Evolutionary conservation across 2,797 vertebrate species (phyloP).

Genomic region (Xenopus petersii): DNA sequence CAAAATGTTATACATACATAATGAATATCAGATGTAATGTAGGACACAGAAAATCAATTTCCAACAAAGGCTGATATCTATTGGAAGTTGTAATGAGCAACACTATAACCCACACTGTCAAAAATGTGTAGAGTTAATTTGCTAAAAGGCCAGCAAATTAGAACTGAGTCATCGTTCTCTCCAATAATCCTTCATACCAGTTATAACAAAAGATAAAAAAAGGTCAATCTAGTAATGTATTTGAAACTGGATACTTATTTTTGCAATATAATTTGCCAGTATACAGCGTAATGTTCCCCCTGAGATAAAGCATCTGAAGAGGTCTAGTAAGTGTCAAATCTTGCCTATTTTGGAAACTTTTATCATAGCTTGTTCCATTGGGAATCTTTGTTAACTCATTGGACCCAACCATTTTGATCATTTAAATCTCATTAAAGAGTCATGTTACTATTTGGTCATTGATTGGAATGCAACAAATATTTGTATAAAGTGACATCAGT

Average conservation of each 20-base stretch:
- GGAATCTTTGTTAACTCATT: too few species aligned
- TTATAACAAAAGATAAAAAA: background rate
- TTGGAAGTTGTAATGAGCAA: slow-evolving; percentile 16
- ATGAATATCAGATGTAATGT: background rate
- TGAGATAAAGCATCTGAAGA: background rate
- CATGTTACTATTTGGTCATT: too few species aligned
- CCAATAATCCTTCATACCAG: slow-evolving; percentile 14
- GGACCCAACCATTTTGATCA: too few species aligned
- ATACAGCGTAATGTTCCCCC: slow-evolving; percentile 1
- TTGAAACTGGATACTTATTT: background rate
- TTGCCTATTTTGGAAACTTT: background rate
- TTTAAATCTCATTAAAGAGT: too few species aligned
- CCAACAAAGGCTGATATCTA: background rate
- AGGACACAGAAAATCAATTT: slow-evolving; percentile 5
- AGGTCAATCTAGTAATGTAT: background rate
- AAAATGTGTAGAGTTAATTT: background rate
- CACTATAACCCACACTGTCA: background rate
- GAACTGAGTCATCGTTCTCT: slow-evolving; percentile 23
- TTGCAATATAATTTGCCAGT: background rate
- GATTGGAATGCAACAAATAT: too few species aligned
- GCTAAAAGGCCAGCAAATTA: slow-evolving; percentile 31
- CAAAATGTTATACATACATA: background rate
- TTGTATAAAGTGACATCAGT: too few species aligned
- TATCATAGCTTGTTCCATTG: too few species aligned
- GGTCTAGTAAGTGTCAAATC: slow-evolving; percentile 5